Percentiles rank a stretch among this genome's conserved stretches.
These are phyloP conservation scores for Sussaba pulchella DNA, from an alignment of 2,888 invertebrate genomes.

Conservation along the genomic window DNA sequence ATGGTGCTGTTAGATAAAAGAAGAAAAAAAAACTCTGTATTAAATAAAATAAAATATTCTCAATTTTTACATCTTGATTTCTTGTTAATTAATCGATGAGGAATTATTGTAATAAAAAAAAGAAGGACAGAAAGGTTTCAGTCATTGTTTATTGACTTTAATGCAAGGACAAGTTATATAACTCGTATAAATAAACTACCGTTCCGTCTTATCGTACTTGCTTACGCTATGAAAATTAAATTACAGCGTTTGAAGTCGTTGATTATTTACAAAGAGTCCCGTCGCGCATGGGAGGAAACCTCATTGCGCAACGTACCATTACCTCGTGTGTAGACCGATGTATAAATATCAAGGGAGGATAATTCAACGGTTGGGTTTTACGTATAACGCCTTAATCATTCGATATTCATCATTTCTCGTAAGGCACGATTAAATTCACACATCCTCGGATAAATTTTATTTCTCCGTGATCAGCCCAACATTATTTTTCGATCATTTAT, in stretches of 20 bases:
- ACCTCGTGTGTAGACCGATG: slow-evolving; percentile 48
- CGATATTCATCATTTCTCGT: slow-evolving; percentile 37
- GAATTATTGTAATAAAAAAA: not conserved
- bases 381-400: slow-evolving; percentile 40
- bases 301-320: slow-evolving; percentile 63
- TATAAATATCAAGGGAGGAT: slow-evolving; percentile 54
- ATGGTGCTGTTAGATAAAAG: slow-evolving; percentile 54
- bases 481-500: no score
- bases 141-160: slow-evolving; percentile 74
- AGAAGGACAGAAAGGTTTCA: slow-evolving; percentile 9
- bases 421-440: slow-evolving; percentile 54
- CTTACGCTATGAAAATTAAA: slow-evolving; percentile 72
- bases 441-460: not conserved
- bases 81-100: not conserved
- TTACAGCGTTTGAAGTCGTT: slow-evolving; percentile 76
- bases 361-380: slow-evolving; percentile 22
- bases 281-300: slow-evolving; percentile 64
- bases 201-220: slow-evolving; percentile 70
- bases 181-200: slow-evolving; percentile 76
- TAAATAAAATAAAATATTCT: slow-evolving; percentile 37
- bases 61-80: not conserved
- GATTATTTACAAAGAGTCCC: slow-evolving; percentile 75
- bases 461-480: no score
- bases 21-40: slow-evolving; percentile 28
- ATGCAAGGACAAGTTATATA: slow-evolving; percentile 76